These are phyloP conservation scores for Abrostola tripartita DNA, from an alignment of 2,888 invertebrate species.

Conservation along the genomic window DNA sequence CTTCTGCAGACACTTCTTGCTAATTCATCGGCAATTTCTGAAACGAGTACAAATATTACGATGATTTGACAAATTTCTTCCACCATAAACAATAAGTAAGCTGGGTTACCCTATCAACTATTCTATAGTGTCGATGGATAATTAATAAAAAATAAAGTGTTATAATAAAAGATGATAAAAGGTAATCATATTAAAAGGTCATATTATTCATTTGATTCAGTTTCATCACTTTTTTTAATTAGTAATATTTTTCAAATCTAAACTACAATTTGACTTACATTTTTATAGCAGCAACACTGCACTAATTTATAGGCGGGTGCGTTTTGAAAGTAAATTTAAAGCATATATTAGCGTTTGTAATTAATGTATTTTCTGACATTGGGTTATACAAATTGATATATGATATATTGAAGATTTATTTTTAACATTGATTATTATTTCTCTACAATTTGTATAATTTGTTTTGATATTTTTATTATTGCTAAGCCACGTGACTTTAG, in stretches of 20 bases:
- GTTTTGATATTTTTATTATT: no score
- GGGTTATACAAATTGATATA: no score
- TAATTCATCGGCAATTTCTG: slow-evolving; percentile 44
- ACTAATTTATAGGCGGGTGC: no score
- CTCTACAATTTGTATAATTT: neutral
- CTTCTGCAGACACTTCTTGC: slow-evolving; percentile 30
- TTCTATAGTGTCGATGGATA: neutral
- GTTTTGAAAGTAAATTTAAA: no score
- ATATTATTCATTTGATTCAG: neutral
- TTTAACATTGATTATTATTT: neutral
- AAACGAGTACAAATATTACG: slow-evolving; percentile 64
- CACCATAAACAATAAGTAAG: slow-evolving; percentile 57
- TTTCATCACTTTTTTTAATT: no score
- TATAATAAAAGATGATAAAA: no score
- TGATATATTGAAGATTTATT: neutral
- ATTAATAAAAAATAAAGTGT: neutral
- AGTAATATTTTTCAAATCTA: no score
- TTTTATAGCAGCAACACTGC: no score
- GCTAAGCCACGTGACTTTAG: neutral
- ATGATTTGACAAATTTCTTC: slow-evolving; percentile 85
- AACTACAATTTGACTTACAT: no score
- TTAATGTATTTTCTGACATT: no score
- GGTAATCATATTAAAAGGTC: no score
- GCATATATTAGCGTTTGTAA: no score
- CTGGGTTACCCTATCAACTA: slow-evolving; percentile 21